Evolutionary conservation across 2,797 vertebrate genomes (phyloP).

Genomic region (Discoglossus pictus): DNA sequence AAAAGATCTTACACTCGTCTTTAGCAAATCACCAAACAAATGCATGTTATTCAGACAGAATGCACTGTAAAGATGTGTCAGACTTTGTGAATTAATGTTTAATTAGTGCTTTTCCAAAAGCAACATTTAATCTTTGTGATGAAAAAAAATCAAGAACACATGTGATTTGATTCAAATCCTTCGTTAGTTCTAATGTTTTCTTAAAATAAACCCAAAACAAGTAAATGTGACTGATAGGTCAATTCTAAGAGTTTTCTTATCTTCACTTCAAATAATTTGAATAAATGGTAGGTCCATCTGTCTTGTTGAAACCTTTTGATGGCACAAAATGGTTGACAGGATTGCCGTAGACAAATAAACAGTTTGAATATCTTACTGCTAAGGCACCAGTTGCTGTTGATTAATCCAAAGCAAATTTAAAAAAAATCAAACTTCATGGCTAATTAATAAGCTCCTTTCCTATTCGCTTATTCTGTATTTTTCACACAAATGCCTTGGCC

Average conservation of each 20-base stretch:
- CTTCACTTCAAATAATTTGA: no score
- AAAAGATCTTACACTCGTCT: slow-evolving; percentile 28
- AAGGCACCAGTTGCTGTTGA: neutral
- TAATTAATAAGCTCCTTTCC: slow-evolving; percentile 7
- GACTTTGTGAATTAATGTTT: no score
- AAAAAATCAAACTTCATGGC: neutral
- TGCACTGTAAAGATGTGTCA: no score
- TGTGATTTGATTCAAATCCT: neutral
- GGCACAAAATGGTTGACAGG: slow-evolving; percentile 15
- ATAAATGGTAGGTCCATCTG: no score
- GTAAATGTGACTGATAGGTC: no score
- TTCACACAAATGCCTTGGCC: neutral
- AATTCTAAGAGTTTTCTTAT: no score
- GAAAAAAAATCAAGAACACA: no score
- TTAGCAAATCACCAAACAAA: slow-evolving; percentile 12
- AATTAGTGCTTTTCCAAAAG: no score
- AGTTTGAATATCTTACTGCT: neutral
- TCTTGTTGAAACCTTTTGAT: slow-evolving; percentile 5
- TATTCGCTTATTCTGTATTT: neutral
- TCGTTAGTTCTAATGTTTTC: no score
- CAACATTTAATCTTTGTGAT: no score
- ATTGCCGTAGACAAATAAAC: neutral
- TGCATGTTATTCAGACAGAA: neutral
- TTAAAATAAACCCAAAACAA: no score
- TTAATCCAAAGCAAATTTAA: neutral